Evolutionary conservation across 2,113 vertebrate species (phyloP).

Genomic region (Catharus minimus): DNA sequence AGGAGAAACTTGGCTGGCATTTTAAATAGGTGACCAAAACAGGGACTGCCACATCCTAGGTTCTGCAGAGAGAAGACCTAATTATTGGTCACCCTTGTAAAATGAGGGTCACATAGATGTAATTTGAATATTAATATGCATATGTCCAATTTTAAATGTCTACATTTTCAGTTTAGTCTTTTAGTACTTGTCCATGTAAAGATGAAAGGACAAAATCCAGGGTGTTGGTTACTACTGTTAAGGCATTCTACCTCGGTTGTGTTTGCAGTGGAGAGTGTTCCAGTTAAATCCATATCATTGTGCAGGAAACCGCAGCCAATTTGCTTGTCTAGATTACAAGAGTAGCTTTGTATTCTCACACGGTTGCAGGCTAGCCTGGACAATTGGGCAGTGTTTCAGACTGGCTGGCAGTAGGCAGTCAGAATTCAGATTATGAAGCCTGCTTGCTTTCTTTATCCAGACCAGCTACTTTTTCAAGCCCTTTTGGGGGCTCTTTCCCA

Average conservation of each 20-base stretch:
- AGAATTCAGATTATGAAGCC: constrained; percentile 54
- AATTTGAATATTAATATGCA: neutral
- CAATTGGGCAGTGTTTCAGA: constrained; percentile 54
- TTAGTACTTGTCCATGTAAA: neutral
- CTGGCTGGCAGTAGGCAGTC: constrained; percentile 24
- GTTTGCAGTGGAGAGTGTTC: neutral
- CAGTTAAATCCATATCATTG: neutral
- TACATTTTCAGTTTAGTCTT: neutral
- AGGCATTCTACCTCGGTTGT: neutral
- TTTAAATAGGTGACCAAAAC: neutral
- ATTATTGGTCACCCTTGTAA: neutral
- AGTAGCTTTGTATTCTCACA: constrained; percentile 37
- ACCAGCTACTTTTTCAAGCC: constrained; percentile 1
- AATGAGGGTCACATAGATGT: neutral
- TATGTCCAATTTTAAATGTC: neutral
- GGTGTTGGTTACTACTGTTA: neutral
- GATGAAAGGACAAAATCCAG: neutral
- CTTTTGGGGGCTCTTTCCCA: neutral
- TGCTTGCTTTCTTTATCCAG: constrained; percentile 8
- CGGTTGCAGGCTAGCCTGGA: constrained; percentile 27
- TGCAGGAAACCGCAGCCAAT: constrained; percentile 23
- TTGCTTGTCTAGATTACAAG: constrained; percentile 48
- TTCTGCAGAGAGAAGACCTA: neutral
- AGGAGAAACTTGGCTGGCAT: neutral
- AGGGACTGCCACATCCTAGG: neutral